Evolutionary conservation across 2,888 invertebrate genomes (phyloP).

Genomic region (Sisyra terminalis): DNA sequence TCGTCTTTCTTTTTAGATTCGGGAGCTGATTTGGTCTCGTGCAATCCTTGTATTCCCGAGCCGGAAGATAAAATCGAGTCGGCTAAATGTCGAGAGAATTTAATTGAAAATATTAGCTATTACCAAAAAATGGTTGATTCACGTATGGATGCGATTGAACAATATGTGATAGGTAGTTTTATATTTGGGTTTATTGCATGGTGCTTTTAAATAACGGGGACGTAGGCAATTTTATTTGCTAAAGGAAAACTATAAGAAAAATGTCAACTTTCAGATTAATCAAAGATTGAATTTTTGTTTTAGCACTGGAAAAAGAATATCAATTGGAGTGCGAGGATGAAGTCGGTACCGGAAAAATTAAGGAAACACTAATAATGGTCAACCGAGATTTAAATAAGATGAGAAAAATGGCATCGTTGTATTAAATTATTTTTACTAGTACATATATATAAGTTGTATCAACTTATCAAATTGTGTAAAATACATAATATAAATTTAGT

Average conservation of each 20-base stretch:
- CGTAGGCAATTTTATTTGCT: not conserved
- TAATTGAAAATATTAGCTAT: slow-evolving; percentile 61
- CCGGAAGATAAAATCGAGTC: slow-evolving; percentile 73
- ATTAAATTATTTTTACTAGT: slow-evolving; percentile 5
- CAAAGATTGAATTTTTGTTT: slow-evolving; percentile 10
- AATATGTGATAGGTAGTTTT: slow-evolving; percentile 46
- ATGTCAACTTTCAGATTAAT: not conserved
- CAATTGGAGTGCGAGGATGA: slow-evolving; percentile 19
- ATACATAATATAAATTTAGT: not conserved
- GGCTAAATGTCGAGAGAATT: slow-evolving; percentile 55
- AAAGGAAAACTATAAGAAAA: not conserved
- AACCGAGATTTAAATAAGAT: slow-evolving; percentile 55
- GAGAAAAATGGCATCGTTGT: slow-evolving; percentile 39
- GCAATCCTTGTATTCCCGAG: slow-evolving; percentile 38
- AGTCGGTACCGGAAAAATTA: slow-evolving; percentile 37
- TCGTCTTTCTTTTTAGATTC: slow-evolving; percentile 8
- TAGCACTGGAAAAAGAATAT: slow-evolving; percentile 43
- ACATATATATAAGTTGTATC: not conserved
- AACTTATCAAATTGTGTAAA: not conserved
- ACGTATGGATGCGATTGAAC: slow-evolving; percentile 55
- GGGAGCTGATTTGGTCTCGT: slow-evolving; percentile 10
- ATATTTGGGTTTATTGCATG: slow-evolving; percentile 4
- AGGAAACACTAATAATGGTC: slow-evolving; percentile 57
- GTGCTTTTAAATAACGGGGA: not conserved
- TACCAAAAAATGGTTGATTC: slow-evolving; percentile 57